Evolutionary conservation across 1,140 invertebrate species (phyloP).

Genomic region (Streblospio benedicti): DNA sequence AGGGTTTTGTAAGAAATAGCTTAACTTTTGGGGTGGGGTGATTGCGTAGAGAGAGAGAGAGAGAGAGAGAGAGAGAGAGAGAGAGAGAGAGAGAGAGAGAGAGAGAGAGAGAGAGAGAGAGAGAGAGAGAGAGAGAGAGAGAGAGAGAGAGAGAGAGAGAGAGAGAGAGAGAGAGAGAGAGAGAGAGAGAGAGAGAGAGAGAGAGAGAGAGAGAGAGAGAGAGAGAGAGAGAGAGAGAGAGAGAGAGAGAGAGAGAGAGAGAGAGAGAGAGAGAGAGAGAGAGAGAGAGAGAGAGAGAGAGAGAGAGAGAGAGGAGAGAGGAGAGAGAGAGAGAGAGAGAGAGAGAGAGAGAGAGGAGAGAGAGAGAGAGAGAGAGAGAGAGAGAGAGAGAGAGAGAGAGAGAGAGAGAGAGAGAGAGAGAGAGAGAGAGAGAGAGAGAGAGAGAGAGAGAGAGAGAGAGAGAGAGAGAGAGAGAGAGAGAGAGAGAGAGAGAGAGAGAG

Average conservation of each 20-base stretch:
- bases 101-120: constrained; percentile 4
- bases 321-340: constrained; percentile 4
- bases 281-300: constrained; percentile 4
- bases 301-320: neutral
- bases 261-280: constrained; percentile 4
- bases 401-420: neutral
- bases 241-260: constrained; percentile 4
- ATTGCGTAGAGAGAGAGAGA: neutral
- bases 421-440: neutral
- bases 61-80: constrained; percentile 4
- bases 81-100: neutral
- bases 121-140: constrained; percentile 4
- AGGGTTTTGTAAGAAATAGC: too few species aligned
- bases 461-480: constrained; percentile 4
- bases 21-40: neutral
- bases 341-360: constrained; percentile 4
- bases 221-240: constrained; percentile 4
- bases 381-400: constrained; percentile 4
- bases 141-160: constrained; percentile 4
- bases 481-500: constrained; percentile 2
- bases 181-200: constrained; percentile 4
- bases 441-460: constrained; percentile 4
- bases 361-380: constrained; percentile 4
- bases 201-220: constrained; percentile 4
- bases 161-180: constrained; percentile 4